Conservation (phyloP, 2,797 vertebrate genomes). For the Prionace glauca region DNA sequence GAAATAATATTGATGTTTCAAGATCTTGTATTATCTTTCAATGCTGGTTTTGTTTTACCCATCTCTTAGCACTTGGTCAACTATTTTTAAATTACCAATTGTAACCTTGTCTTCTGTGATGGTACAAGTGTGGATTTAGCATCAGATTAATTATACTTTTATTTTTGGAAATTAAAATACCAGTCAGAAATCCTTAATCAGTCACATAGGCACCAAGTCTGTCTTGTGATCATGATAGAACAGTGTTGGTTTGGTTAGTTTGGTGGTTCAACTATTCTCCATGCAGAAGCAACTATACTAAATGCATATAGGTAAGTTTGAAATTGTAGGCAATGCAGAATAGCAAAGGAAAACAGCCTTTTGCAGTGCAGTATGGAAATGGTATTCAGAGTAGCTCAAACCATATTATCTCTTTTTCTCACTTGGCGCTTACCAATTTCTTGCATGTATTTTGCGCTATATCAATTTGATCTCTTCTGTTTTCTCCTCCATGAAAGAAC, state of each 20-base stretch:
- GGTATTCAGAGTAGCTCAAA: background rate
- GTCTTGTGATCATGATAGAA: background rate
- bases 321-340: background rate
- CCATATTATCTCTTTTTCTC: background rate
- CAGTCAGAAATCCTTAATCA: background rate
- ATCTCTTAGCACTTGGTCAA: background rate
- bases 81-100: background rate
- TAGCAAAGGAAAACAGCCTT: background rate
- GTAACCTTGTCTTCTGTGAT: background rate
- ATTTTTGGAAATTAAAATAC: background rate
- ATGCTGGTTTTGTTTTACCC: background rate
- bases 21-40: background rate
- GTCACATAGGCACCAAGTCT: background rate
- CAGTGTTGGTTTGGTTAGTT: background rate
- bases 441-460: constrained; percentile 20
- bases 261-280: background rate
- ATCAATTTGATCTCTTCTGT: constrained; percentile 34
- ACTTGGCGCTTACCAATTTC: constrained; percentile 25
- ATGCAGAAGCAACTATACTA: background rate
- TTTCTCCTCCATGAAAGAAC: constrained; percentile 35
- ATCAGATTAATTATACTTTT: background rate
- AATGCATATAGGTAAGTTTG: constrained; percentile 11
- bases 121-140: background rate
- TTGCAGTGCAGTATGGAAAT: background rate
- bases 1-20: background rate